Evolutionary conservation across 2,888 invertebrate genomes (phyloP), one percentile per base, ranked within the genome.

Genomic region (Athrips mouffetella): DNA sequence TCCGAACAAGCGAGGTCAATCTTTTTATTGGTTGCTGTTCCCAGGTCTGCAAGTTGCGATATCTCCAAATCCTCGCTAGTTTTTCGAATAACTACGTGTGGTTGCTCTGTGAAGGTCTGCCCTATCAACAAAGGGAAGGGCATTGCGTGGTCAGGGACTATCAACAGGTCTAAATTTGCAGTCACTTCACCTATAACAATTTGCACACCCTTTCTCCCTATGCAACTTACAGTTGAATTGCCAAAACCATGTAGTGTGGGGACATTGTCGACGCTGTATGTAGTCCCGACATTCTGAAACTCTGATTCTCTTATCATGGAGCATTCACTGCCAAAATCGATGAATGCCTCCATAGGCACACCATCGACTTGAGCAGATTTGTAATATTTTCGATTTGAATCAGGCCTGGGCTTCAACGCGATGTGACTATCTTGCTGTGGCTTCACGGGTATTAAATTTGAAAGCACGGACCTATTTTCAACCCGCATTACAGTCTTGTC

Each of bases 141-240:
- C 37, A 51, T 46, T 16, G 35, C 46, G 1, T 46, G 16, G 35
- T 51, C 51, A 2, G 48, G 51, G 1, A 51, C 51, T 1, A 51
- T 37, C 6, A 48, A 10, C n/a, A 48, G 21, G n/a, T 48, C 51
- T 0, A 48, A 13, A n/a, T 21, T 6, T 3, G 51, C 51, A 8
- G 18, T 16, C 1, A 37, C 48, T 0, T 11, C 45, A 18, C 48
- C 51, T 15, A 51, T 23, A 3, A 15, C 35, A 11, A 51, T 27
- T 7, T 45, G 16, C 7, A 51, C 23, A 6, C n/a, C n/a, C 13
- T 29, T 21, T 16, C 33, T 51, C 11, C 48, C 51, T 6, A 51
- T 13, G 8, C 25, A 23, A 4, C 7, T 25, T 6, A 51, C 51
- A 0, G 42, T 8, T 10, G 45, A 40, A 23, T 51, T 48, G 6